Evolutionary conservation across 2,888 invertebrate species (phyloP).

Genomic region (Criorhina ranunculi): DNA sequence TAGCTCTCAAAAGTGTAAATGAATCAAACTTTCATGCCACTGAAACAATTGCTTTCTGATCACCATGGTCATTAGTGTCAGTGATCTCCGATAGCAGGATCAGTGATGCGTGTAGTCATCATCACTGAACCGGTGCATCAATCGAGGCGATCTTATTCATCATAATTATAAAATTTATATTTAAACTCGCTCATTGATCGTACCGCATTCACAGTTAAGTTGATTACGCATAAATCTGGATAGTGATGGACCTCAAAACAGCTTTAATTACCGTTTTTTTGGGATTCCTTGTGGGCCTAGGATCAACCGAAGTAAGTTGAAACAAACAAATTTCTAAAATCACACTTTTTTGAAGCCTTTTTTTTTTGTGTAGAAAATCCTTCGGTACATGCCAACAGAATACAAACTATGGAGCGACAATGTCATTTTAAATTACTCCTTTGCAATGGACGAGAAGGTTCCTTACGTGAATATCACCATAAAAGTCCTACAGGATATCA

Average conservation of each 20-base stretch:
- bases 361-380: constrained; percentile 80
- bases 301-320: constrained; percentile 51
- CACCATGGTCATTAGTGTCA: not conserved
- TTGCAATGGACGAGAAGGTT: constrained; percentile 80
- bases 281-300: constrained; percentile 12
- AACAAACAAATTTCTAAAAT: not conserved
- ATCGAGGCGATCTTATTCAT: constrained; percentile 20
- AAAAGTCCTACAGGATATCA: constrained; percentile 80
- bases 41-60: constrained; percentile 7
- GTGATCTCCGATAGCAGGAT: constrained; percentile 30
- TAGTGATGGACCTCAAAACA: constrained; percentile 26
- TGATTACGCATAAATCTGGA: not conserved
- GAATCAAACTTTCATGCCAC: not conserved
- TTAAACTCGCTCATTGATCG: constrained; percentile 19
- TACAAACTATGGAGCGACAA: constrained; percentile 82
- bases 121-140: constrained; percentile 14
- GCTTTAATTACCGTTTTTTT: constrained; percentile 1
- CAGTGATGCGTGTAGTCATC: constrained; percentile 52
- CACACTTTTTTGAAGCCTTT: not conserved
- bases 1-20: constrained; percentile 69
- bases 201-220: constrained; percentile 3
- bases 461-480: constrained; percentile 82
- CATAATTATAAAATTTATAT: constrained; percentile 48
- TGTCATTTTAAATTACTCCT: constrained; percentile 79
- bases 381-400: constrained; percentile 82